Conservation (phyloP, 1,140 invertebrate species). For the Galendromus occidentalis region DNA sequence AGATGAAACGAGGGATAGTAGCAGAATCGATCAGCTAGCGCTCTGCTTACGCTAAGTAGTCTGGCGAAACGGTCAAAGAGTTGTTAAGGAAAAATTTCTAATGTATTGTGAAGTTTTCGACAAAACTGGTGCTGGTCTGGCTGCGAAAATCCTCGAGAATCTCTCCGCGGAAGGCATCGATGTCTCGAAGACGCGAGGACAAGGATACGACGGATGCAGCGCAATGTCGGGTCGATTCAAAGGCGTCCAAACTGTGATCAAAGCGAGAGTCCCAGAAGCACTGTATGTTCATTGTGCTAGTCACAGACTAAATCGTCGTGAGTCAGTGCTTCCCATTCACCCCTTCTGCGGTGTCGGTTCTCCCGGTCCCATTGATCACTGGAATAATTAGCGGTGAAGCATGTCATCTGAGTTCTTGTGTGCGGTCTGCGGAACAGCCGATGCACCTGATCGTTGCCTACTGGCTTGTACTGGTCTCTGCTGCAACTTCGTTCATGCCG, state of each 20-base stretch:
- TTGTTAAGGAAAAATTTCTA: slow-evolving; percentile 21
- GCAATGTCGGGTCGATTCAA: slow-evolving; percentile 21
- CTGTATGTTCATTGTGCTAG: slow-evolving; percentile 5
- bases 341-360: too few relatives aligned
- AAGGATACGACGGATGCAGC: slow-evolving; percentile 18
- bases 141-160: neutral
- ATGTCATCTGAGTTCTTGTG: too few relatives aligned
- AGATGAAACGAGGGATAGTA: slow-evolving; percentile 6
- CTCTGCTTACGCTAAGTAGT: slow-evolving; percentile 21
- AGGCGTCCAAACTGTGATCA: slow-evolving; percentile 15
- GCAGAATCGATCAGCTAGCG: slow-evolving; percentile 19
- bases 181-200: slow-evolving; percentile 18
- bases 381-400: too few relatives aligned
- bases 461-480: too few relatives aligned
- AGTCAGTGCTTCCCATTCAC: too few relatives aligned
- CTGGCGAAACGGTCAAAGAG: slow-evolving; percentile 12
- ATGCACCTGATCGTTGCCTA: too few relatives aligned
- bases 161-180: slow-evolving; percentile 16
- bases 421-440: too few relatives aligned
- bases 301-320: too few relatives aligned
- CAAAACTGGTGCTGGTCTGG: neutral
- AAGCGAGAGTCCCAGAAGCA: neutral
- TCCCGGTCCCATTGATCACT: too few relatives aligned
- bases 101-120: slow-evolving; percentile 17
- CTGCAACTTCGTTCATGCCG: too few relatives aligned